Conservation (phyloP, 2,113 vertebrate genomes). For the Rousettus leschenaultii region DNA sequence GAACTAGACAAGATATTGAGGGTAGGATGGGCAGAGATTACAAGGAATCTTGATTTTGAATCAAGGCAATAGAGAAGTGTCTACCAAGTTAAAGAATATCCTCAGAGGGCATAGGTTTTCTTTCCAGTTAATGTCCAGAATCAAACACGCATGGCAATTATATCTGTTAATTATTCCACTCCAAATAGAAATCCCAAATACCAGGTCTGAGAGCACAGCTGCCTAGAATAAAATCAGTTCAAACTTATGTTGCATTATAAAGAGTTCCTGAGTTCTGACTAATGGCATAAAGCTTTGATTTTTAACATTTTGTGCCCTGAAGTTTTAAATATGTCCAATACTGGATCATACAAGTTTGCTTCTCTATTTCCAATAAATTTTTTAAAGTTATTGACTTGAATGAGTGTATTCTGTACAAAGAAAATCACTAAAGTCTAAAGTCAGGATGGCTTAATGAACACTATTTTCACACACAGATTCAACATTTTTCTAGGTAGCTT, state of each 20-base stretch:
- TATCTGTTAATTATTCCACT: neutral
- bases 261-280: neutral
- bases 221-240: neutral
- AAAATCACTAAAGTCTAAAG: neutral
- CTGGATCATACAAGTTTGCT: neutral
- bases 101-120: neutral
- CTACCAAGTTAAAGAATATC: neutral
- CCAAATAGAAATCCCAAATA: neutral
- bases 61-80: neutral
- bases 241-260: neutral
- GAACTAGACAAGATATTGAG: neutral
- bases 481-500: neutral
- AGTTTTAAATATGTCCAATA: neutral
- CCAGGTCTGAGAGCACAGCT: neutral
- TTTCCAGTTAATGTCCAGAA: neutral
- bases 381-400: neutral
- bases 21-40: neutral
- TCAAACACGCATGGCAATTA: neutral
- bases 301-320: neutral
- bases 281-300: neutral
- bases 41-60: neutral
- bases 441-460: neutral
- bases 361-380: neutral
- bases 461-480: neutral
- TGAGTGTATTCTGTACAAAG: neutral